Percentiles rank a stretch among this genome's conserved stretches.
These are phyloP conservation scores for Drosophila nigrodunni DNA, from an alignment of 1,140 invertebrate species.

Conservation along the genomic window DNA sequence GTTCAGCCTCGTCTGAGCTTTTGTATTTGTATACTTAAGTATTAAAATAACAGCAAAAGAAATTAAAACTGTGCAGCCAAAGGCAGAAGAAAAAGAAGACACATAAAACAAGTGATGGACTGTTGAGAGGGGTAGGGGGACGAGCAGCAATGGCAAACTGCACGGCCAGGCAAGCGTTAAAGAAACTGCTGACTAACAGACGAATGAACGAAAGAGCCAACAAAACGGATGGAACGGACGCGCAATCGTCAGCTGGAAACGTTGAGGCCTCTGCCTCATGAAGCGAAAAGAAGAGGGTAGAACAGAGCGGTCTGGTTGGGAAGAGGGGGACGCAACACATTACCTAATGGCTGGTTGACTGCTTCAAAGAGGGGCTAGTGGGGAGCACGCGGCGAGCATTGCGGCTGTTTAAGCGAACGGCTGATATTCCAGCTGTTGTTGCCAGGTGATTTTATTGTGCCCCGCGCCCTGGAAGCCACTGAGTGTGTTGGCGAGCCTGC, in stretches of 20 bases:
- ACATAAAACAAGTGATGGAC: constrained; percentile 36
- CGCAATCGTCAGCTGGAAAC: constrained; percentile 61
- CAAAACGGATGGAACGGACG: constrained; percentile 16
- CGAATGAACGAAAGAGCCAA: constrained; percentile 11
- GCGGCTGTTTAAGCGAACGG: constrained; percentile 54
- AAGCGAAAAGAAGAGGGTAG: constrained; percentile 29
- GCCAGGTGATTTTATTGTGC: constrained; percentile 77
- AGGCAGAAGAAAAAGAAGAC: constrained; percentile 52
- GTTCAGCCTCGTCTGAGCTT: constrained; percentile 50
- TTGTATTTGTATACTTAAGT: constrained; percentile 63
- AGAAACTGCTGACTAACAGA: constrained; percentile 61
- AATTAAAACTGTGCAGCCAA: constrained; percentile 63
- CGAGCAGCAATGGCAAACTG: constrained; percentile 22
- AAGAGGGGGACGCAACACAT: constrained; percentile 22
- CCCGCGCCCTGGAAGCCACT: constrained; percentile 50
- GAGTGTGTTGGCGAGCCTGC: constrained; percentile 67
- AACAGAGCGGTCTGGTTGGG: constrained; percentile 38
- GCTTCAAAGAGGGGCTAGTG: constrained; percentile 3
- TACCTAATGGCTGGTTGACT: constrained; percentile 41
- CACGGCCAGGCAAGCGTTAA: constrained; percentile 44
- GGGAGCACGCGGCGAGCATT: background rate
- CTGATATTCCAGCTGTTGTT: constrained; percentile 84
- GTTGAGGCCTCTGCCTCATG: constrained; percentile 46
- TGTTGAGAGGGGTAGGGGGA: background rate
- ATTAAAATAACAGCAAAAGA: constrained; percentile 78